These are phyloP conservation scores for Pasiphila rectangulata DNA, from an alignment of 2,888 invertebrate genomes.

Conservation along the genomic window DNA sequence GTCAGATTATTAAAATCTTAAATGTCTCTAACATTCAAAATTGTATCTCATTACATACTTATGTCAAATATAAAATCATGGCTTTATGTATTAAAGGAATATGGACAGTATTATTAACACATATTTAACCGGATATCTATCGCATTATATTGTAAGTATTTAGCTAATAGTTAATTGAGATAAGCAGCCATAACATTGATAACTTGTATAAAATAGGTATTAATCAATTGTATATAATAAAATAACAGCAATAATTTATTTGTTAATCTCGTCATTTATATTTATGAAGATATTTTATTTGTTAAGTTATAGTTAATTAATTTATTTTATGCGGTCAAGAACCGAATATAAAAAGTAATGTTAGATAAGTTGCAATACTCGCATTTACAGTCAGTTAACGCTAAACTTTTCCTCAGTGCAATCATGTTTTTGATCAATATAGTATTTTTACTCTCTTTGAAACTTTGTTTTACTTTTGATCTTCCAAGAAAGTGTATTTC, in stretches of 20 bases:
- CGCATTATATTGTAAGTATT: too few relatives aligned
- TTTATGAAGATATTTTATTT: slow-evolving; percentile 1
- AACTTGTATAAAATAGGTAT: neutral
- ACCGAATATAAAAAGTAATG: neutral
- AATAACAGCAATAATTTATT: neutral
- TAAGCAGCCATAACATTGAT: neutral
- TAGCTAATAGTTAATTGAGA: neutral
- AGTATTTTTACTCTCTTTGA: slow-evolving; percentile 36
- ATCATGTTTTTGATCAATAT: slow-evolving; percentile 39
- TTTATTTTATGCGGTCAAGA: slow-evolving; percentile 15
- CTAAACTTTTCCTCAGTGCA: slow-evolving; percentile 4
- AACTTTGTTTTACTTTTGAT: slow-evolving; percentile 51
- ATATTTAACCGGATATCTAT: too few relatives aligned
- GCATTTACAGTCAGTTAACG: slow-evolving; percentile 6
- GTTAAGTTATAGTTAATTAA: slow-evolving; percentile 3
- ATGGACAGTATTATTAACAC: too few relatives aligned
- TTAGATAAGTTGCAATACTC: neutral
- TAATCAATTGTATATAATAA: neutral
- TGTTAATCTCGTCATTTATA: slow-evolving; percentile 3
- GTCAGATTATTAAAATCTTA: neutral
- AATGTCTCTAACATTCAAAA: too few relatives aligned
- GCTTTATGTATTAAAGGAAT: too few relatives aligned
- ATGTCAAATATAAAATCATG: too few relatives aligned
- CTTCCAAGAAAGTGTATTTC: slow-evolving; percentile 50
- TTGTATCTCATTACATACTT: too few relatives aligned